These are phyloP conservation scores for Peromyscus attwateri DNA, from an alignment of 2,797 vertebrate species.

Conservation along the genomic window DNA sequence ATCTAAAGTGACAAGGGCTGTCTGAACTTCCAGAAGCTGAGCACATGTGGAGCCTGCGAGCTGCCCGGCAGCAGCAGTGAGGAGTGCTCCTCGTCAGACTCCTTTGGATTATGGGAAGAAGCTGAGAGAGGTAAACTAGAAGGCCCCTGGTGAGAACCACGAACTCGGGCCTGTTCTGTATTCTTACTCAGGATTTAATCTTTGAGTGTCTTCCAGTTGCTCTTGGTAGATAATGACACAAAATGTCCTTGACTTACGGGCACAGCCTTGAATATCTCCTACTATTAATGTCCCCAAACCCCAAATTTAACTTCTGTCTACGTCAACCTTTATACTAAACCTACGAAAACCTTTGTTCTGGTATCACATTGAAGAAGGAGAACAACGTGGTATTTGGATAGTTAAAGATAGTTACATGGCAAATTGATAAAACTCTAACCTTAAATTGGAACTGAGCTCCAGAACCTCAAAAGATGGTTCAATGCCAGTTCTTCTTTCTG, in stretches of 20 bases:
- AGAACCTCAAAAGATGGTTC: slow-evolving; percentile 26
- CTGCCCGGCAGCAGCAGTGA: background rate
- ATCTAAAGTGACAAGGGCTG: background rate
- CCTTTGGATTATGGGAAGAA: background rate
- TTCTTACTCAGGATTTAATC: background rate
- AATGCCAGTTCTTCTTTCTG: background rate
- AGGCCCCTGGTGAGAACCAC: background rate
- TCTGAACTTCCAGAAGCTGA: background rate
- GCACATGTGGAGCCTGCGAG: background rate
- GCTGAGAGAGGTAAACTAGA: background rate
- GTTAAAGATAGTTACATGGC: slow-evolving; percentile 51
- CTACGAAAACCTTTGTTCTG: slow-evolving; percentile 40
- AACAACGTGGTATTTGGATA: background rate
- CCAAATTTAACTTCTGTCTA: slow-evolving; percentile 14
- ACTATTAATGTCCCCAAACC: background rate
- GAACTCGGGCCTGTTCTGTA: background rate
- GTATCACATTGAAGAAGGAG: slow-evolving; percentile 16
- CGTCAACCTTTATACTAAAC: slow-evolving; percentile 41
- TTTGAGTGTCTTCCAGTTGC: background rate
- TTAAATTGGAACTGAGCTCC: slow-evolving; percentile 27
- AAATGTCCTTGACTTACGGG: background rate
- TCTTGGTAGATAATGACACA: background rate
- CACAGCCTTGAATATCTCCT: background rate
- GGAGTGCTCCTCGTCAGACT: rapidly evolving
- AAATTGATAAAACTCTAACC: slow-evolving; percentile 44